Evolutionary conservation across 2,113 vertebrate genomes (phyloP), one percentile per base, ranked within the genome.

Genomic region (Tetrao urogallus): DNA sequence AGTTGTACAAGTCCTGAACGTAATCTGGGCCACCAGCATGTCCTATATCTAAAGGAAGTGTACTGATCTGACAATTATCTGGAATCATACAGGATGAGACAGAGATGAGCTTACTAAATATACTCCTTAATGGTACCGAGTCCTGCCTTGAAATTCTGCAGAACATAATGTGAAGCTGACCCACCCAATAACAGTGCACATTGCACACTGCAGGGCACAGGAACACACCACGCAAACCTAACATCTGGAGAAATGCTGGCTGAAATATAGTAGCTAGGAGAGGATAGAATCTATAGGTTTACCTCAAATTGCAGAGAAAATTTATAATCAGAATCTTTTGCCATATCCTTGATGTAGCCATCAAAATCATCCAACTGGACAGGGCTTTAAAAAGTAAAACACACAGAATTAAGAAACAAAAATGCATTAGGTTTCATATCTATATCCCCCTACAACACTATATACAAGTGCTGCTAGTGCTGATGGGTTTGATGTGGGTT

Each of bases 221-320:
- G 21, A 80, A 78, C 16, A 71, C 2, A 0, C 15, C 27, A 67
- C 0, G 1, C 8, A 40, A 60, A 11, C 3, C 7, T 1, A 40
- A 67, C 38, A 38, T 5, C 25, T 60, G 24, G 10, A 21, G 38
- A 93, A 57, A 34, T 32, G 64, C 64, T 65, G 21, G 48, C 25
- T 15, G 30, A 42, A 43, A 22, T 54, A 67, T 2, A 25, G 58
- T 61, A 86, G 43, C 17, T 15, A 56, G 5, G 24, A 56, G 15
- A 66, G 42, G 12, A 27, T 10, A 30, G 16, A 32, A 13, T 45
- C 8, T 27, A 8, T n/a, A 77, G 40, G 95, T 91, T 97, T 95
- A 99, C 99, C 98, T 99, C 99, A 91, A 99, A 99, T 81, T 99
- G 99, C 94, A 99, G 98, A 40, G 99, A 99, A 96, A 99, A 99